Evolutionary conservation across 2,113 vertebrate genomes (phyloP).

Genomic region (Macaca fascicularis): T2T-MFA8v1.1 NC_088378.1:68839501-68840000

Average conservation of each 20-base stretch:
- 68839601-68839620: neutral
- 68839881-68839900: constrained; percentile 45
- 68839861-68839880: constrained; percentile 7
- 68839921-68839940: neutral
- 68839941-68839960: neutral
- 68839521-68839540: neutral
- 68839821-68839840: constrained; percentile 33
- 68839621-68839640: neutral
- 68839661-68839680: constrained; percentile 42
- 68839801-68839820: neutral
- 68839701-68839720: constrained; percentile 13
- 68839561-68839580: neutral
- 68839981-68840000: neutral
- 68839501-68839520: neutral
- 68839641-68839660: neutral
- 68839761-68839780: neutral
- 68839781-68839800: neutral
- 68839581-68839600: neutral
- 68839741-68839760: constrained; percentile 17
- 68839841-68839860: constrained; percentile 20
- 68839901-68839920: neutral
- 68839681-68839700: neutral
- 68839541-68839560: neutral
- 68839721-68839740: neutral
- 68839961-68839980: constrained; percentile 14